Evolutionary conservation across 2,888 invertebrate genomes (phyloP).

Genomic region (Aethes cnicana): DNA sequence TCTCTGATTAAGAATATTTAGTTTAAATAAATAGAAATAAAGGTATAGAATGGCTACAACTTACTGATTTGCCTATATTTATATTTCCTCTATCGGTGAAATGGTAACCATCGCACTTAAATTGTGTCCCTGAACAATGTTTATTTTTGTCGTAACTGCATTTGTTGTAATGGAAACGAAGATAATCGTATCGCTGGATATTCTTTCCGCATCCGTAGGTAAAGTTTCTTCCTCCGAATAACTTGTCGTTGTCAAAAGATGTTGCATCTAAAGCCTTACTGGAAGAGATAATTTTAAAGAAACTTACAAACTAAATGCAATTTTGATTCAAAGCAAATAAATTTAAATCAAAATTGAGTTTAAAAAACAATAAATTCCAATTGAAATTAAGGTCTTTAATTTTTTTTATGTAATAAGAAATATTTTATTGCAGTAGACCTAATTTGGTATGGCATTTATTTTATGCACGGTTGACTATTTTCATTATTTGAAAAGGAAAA

Average conservation of each 20-base stretch:
- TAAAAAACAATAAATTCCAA: slow-evolving; percentile 8
- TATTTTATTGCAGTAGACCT: background rate
- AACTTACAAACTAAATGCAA: slow-evolving; percentile 27
- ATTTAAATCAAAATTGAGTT: slow-evolving; percentile 9
- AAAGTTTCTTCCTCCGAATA: slow-evolving; percentile 8
- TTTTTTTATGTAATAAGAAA: background rate
- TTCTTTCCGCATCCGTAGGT: background rate
- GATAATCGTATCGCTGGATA: background rate
- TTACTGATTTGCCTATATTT: slow-evolving; percentile 22
- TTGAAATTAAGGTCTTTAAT: background rate
- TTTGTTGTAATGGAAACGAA: background rate
- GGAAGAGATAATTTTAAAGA: slow-evolving; percentile 18
- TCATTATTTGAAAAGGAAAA: too few relatives aligned
- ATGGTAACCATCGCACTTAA: background rate
- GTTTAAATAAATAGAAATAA: too few relatives aligned
- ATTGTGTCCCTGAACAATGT: slow-evolving; percentile 18
- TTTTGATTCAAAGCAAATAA: slow-evolving; percentile 23
- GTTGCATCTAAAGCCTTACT: slow-evolving; percentile 11
- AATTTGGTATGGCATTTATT: background rate
- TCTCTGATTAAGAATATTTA: too few relatives aligned
- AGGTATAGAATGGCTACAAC: too few relatives aligned
- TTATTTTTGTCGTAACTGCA: background rate
- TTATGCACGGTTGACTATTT: too few relatives aligned
- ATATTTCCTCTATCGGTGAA: slow-evolving; percentile 8
- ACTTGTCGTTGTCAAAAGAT: background rate